Evolutionary conservation across 30 jellyfish, hydroid and myxozoan species (phyloP).

Genomic region (Hydractinia symbiolongicarpus): DNA sequence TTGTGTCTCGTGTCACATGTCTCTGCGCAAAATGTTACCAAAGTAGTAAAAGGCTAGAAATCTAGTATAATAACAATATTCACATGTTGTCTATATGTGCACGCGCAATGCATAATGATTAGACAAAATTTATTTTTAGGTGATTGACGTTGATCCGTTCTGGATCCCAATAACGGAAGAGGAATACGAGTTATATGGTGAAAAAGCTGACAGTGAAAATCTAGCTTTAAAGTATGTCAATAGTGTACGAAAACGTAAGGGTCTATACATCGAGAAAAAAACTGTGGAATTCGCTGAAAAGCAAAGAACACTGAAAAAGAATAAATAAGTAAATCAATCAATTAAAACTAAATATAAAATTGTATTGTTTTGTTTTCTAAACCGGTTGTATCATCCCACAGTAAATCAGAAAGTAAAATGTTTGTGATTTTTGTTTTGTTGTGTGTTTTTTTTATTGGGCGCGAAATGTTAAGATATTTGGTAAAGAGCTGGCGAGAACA

Average conservation of each 20-base stretch:
- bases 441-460: too few species aligned
- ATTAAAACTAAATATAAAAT: neutral
- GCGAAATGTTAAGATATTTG: too few species aligned
- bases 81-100: too few species aligned
- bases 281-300: slow-evolving; percentile 93
- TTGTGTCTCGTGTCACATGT: too few species aligned
- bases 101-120: too few species aligned
- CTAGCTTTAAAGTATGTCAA: slow-evolving; percentile 87
- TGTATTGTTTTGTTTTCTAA: neutral
- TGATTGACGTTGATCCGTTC: slow-evolving; percentile 88
- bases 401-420: too few species aligned
- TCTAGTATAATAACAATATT: too few species aligned
- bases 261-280: slow-evolving; percentile 91
- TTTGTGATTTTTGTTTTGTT: too few species aligned
- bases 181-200: slow-evolving; percentile 85
- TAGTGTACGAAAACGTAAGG: slow-evolving; percentile 82
- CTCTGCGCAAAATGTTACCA: too few species aligned
- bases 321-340: slow-evolving; percentile 40
- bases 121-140: slow-evolving; percentile 30
- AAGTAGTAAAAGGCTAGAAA: too few species aligned
- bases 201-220: slow-evolving; percentile 92
- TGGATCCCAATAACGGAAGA: slow-evolving; percentile 99
- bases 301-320: slow-evolving; percentile 95
- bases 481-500: too few species aligned
- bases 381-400: too few species aligned